Percentiles rank a stretch among this genome's conserved stretches.
phyloP scores from a whole-genome alignment of 2,888 invertebrate species.

The Xylocampa areola region DNA sequence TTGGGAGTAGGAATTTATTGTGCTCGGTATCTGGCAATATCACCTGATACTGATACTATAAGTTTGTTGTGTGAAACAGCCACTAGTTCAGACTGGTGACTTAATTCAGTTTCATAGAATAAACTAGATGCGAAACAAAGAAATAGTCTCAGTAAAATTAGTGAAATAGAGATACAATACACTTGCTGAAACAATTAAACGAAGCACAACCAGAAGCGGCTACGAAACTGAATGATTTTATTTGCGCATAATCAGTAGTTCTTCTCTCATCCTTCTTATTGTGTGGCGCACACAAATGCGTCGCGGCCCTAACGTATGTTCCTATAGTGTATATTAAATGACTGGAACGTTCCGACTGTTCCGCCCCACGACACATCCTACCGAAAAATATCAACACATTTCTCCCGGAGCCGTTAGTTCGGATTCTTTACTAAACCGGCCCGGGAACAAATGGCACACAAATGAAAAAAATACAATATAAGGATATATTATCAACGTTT shows the following conservation, averaged over 20 bases:
- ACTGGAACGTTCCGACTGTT: slow-evolving; percentile 40
- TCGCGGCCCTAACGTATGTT: slow-evolving; percentile 38
- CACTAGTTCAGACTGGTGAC: too few relatives aligned
- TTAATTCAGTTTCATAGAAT: too few relatives aligned
- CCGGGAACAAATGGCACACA: slow-evolving; percentile 11
- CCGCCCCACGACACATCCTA: slow-evolving; percentile 22
- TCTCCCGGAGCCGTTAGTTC: slow-evolving; percentile 26
- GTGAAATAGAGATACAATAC: too few relatives aligned
- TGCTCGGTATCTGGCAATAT: too few relatives aligned
- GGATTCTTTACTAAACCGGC: slow-evolving; percentile 19
- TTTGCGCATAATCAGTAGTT: neutral
- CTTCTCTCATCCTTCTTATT: neutral
- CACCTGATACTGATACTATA: too few relatives aligned
- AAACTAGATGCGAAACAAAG: too few relatives aligned
- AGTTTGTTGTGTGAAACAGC: too few relatives aligned
- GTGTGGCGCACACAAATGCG: slow-evolving; percentile 16
- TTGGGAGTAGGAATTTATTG: too few relatives aligned
- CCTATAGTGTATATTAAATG: slow-evolving; percentile 52
- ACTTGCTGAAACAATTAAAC: too few relatives aligned
- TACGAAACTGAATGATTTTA: too few relatives aligned
- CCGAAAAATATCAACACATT: slow-evolving; percentile 40
- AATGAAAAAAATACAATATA: slow-evolving; percentile 22
- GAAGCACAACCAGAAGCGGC: too few relatives aligned
- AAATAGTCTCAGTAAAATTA: too few relatives aligned
- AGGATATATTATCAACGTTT: slow-evolving; percentile 10